Conservation (phyloP, 2,888 invertebrate genomes). For the Trichogramma dendrolimi region DNA sequence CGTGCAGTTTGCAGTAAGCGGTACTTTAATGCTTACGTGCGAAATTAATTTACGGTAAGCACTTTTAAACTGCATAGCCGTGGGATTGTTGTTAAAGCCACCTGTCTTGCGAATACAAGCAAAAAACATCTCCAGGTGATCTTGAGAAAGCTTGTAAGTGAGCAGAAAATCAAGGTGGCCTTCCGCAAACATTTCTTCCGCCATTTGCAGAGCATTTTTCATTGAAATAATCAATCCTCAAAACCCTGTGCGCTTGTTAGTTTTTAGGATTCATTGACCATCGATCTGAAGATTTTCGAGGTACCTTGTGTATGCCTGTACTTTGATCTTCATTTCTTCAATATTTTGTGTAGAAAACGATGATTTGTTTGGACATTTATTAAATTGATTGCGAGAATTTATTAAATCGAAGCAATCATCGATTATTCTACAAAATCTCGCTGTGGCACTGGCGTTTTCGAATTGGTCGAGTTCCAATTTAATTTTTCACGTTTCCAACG, state of each 20-base stretch:
- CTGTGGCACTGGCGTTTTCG: constrained; percentile 22
- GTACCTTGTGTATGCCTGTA: too few species aligned
- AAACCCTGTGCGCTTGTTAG: constrained; percentile 19
- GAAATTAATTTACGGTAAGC: too few species aligned
- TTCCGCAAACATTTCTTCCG: constrained; percentile 9
- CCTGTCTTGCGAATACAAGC: constrained; percentile 23
- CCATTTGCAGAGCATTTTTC: constrained; percentile 13
- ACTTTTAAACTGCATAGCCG: too few species aligned
- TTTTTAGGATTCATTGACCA: constrained; percentile 3
- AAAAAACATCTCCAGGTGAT: constrained; percentile 27
- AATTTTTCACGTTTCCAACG: constrained; percentile 24
- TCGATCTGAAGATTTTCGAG: constrained; percentile 8
- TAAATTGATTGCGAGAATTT: constrained; percentile 27
- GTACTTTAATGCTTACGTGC: constrained; percentile 24
- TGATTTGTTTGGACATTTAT: too few species aligned
- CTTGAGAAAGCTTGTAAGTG: constrained; percentile 27
- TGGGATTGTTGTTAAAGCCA: constrained; percentile 30
- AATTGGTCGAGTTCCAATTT: constrained; percentile 15
- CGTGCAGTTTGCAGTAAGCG: constrained; percentile 17
- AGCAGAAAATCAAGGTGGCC: constrained; percentile 15
- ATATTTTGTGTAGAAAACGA: too few species aligned
- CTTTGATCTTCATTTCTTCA: too few species aligned
- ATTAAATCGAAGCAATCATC: constrained; percentile 36
- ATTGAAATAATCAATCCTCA: constrained; percentile 18
- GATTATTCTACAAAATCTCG: constrained; percentile 27